A percentile compares a stretch with the other conserved stretches of the same genome.
Conservation (phyloP, 2,797 vertebrate species). For the Hemitrygon akajei region DNA sequence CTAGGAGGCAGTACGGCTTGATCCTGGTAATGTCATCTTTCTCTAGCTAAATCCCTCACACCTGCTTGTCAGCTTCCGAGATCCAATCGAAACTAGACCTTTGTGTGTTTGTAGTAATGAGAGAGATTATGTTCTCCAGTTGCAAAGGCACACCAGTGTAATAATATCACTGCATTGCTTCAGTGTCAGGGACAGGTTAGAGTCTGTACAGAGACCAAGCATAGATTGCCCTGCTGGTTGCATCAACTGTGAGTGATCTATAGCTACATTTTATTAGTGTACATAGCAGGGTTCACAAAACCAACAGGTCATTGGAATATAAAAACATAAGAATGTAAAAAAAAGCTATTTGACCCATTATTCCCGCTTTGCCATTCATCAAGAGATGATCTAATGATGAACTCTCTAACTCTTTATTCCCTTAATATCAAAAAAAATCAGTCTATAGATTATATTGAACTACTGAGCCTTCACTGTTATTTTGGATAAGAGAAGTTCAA, state of each 20-base stretch:
- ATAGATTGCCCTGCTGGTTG: not conserved
- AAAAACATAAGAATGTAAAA: too few species aligned
- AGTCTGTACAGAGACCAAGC: too few species aligned
- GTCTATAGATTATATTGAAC: too few species aligned
- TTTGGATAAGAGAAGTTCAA: too few species aligned
- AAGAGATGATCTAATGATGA: too few species aligned
- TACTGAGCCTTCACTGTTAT: too few species aligned
- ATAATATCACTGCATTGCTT: not conserved
- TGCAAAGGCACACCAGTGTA: not conserved
- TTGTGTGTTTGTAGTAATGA: conserved; percentile 29
- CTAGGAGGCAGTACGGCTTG: not conserved
- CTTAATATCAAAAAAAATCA: too few species aligned
- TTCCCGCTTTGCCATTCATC: too few species aligned
- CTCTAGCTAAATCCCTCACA: not conserved
- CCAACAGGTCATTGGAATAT: not conserved
- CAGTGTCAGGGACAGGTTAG: not conserved
- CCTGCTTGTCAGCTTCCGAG: not conserved
- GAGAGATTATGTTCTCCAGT: not conserved
- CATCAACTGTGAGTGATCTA: not conserved
- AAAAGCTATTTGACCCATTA: too few species aligned
- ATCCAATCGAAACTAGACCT: not conserved
- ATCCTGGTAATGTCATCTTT: not conserved
- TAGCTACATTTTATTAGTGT: not conserved
- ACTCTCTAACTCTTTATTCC: too few species aligned
- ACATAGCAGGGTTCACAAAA: not conserved